Percentiles rank a stretch among this genome's conserved stretches.
Evolutionary conservation across 2,113 vertebrate genomes (phyloP).

Genomic region (Rissa tridactyla): DNA sequence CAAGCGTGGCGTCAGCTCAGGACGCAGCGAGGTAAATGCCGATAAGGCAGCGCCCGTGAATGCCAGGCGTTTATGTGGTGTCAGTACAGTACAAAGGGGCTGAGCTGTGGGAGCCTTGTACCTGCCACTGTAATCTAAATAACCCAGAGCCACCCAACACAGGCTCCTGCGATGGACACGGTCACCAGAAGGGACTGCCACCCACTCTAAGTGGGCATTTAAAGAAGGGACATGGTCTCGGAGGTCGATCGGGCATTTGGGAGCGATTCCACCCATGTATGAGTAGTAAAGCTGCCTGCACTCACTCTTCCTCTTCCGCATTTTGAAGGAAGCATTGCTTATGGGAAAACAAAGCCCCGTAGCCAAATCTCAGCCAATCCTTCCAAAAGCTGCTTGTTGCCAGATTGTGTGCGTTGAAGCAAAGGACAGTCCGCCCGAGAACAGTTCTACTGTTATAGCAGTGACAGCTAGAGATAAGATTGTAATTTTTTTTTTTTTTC

Average conservation of each 20-base stretch:
- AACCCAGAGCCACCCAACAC: neutral
- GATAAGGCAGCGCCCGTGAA: accelerated
- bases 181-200: neutral
- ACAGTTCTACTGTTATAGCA: neutral
- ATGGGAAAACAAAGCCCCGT: neutral
- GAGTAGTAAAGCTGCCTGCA: neutral
- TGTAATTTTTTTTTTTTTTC: neutral
- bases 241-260: accelerated
- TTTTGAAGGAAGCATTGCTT: neutral
- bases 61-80: accelerated
- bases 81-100: neutral
- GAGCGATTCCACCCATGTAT: accelerated
- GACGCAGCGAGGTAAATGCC: neutral
- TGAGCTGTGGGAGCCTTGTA: neutral
- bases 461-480: neutral
- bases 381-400: neutral
- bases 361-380: neutral
- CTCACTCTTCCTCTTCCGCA: neutral
- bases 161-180: accelerated
- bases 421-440: neutral
- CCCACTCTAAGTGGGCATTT: neutral
- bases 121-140: neutral
- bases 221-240: neutral
- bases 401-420: neutral
- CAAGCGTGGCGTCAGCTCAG: neutral